phyloP scores from a whole-genome alignment of 2,113 vertebrate species.

The Glaucidium brasilianum region DNA sequence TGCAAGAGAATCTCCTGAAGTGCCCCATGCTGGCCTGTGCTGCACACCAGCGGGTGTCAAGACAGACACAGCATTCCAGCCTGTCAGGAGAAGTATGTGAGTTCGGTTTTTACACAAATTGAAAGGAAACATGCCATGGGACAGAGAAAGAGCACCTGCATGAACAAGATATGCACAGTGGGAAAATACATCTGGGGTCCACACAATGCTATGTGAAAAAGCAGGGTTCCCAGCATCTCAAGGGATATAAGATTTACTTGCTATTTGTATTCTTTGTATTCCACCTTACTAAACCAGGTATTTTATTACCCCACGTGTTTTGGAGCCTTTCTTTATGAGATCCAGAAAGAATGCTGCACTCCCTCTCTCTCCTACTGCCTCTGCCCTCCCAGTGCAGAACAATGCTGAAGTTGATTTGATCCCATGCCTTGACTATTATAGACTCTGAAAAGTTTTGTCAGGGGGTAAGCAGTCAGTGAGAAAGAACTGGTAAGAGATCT shows the following conservation, averaged over 20 bases:
- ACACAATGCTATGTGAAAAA: not conserved
- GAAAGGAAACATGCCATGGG: not conserved
- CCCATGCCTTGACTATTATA: not conserved
- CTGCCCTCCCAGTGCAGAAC: fast-evolving
- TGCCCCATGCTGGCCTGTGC: fast-evolving
- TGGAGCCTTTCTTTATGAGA: not conserved
- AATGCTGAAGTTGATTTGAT: not conserved
- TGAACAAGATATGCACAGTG: fast-evolving
- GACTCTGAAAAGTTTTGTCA: not conserved
- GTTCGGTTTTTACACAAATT: not conserved
- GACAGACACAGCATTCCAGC: not conserved
- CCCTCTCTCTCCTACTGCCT: not conserved
- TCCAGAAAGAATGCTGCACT: not conserved
- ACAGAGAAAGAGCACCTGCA: not conserved
- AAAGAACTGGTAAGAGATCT: not conserved
- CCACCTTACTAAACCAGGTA: not conserved
- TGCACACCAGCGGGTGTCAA: fast-evolving
- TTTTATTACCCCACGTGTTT: not conserved
- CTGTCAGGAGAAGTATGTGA: not conserved
- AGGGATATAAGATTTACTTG: not conserved
- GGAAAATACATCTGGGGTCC: not conserved
- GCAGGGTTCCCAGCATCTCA: not conserved
- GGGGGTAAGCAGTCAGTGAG: not conserved
- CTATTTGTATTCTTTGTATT: not conserved
- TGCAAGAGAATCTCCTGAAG: not conserved